phyloP scores from a whole-genome alignment of 2,888 invertebrate species.

The Nineta flava region DNA sequence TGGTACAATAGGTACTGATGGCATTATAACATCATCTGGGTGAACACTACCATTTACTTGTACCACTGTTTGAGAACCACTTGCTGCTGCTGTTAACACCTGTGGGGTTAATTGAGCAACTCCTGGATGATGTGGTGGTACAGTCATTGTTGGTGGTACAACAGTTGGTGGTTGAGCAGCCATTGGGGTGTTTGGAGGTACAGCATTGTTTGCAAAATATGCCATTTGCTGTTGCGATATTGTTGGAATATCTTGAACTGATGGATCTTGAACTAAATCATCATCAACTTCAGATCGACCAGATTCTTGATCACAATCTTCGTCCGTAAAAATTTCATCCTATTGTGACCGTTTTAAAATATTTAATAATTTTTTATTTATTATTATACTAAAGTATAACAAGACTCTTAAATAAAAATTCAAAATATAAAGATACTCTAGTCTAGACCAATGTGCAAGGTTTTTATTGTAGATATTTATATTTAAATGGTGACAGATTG shows the following conservation, averaged over 20 bases:
- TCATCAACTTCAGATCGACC: constrained; percentile 50
- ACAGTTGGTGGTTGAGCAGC: constrained; percentile 11
- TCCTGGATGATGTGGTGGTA: neutral
- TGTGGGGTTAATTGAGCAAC: constrained; percentile 10
- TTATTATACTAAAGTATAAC: too few species aligned
- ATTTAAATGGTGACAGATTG: too few species aligned
- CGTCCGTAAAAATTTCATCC: constrained; percentile 45
- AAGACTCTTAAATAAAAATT: neutral
- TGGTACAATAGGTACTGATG: constrained; percentile 13
- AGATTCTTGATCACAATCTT: constrained; percentile 39
- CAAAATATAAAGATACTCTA: too few species aligned
- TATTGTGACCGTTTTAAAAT: constrained; percentile 9
- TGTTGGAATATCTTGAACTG: constrained; percentile 15
- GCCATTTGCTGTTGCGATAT: constrained; percentile 7
- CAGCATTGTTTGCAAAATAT: neutral
- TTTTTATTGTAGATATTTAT: too few species aligned
- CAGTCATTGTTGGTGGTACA: constrained; percentile 1
- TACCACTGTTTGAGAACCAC: constrained; percentile 21
- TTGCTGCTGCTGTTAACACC: constrained; percentile 16
- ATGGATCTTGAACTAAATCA: constrained; percentile 27
- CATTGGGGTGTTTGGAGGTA: constrained; percentile 6
- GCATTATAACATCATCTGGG: constrained; percentile 24
- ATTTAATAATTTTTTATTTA: constrained; percentile 2
- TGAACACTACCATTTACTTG: constrained; percentile 28
- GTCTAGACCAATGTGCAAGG: too few species aligned